Evolutionary conservation across 2,888 invertebrate species (phyloP), one percentile per base, ranked within the genome.

Genomic region (Magallana nippona): DNA sequence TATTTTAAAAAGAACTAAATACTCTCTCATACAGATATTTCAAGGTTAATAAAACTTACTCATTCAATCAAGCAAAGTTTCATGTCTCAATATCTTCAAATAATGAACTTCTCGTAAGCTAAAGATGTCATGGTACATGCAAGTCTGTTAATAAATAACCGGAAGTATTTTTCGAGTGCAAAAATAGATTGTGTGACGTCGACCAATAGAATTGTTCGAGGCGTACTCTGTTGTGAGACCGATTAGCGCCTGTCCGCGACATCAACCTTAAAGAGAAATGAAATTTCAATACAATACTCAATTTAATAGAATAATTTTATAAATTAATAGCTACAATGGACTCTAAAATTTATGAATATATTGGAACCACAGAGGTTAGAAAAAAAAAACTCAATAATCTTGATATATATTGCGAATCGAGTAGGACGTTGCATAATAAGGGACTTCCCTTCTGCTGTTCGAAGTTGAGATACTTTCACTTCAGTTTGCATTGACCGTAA

Each of bases 181-280:
- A 71, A 71, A 71, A 71, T 71, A 71, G 71, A 71, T 5, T 22
- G 15, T 5, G 32, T 71, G 71, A 71, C 71, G 71, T 71, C 27
- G 27, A 71, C 71, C 71, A 71, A 71, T 71, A 71, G 71, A 71
- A 71, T 27, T 71, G 27, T 27, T 71, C 27, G 32, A 32, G 71
- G 11, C 27, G 5, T 32, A 71, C 71, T 71, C 71, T 22, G 32
- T 71, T 71, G 15, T 27, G 0, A 22, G 5, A 63, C 17, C 60
- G 11, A 8, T 15, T 0, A 10, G 15, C n/a, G 60, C n/a, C n/a
- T 44, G 44, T 44, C 44, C 44, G 44, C 44, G 44, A 44, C 44
- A 44, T 44, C 44, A 44, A 44, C 44, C 8, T 44, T 44, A 44
- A 44, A 44, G 44, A 44, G 5, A 44, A 10, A 44, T 44, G 44